Evolutionary conservation across 1,140 invertebrate species (phyloP).

Genomic region (Drosophila trapezifrons): DNA sequence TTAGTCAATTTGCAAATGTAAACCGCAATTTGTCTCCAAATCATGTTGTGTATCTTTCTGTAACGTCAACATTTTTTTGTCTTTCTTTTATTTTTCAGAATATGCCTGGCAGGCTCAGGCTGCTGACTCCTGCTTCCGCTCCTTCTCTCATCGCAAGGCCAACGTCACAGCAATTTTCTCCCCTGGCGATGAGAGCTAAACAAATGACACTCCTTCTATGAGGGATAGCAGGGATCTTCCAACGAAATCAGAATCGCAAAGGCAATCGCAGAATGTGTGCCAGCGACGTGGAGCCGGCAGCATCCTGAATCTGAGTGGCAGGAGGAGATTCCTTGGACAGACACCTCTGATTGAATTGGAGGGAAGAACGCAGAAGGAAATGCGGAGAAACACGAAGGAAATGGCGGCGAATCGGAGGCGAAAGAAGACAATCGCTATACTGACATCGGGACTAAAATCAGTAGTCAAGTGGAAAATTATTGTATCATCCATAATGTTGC

Average conservation of each 20-base stretch:
- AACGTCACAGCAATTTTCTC: conserved; percentile 19
- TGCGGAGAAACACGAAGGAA: conserved; percentile 31
- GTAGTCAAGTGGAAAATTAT: conserved; percentile 84
- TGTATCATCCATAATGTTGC: conserved; percentile 82
- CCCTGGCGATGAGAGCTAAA: conserved; percentile 45
- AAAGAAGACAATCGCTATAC: conserved; percentile 54
- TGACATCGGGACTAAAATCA: conserved; percentile 69
- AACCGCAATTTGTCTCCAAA: conserved; percentile 34
- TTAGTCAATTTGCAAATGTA: conserved; percentile 19
- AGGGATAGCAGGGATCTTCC: conserved; percentile 25
- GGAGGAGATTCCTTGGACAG: conserved; percentile 25
- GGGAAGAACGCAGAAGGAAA: conserved; percentile 6
- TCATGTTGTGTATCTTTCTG: conserved; percentile 39
- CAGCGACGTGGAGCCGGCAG: conserved; percentile 10
- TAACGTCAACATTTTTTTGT: conserved; percentile 30
- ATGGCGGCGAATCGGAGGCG: conserved; percentile 49
- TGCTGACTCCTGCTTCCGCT: conserved; percentile 12
- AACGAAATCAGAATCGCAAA: conserved; percentile 15
- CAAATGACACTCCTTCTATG: conserved; percentile 39
- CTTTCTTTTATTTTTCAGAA: conserved; percentile 30
- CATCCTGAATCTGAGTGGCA: conserved; percentile 21
- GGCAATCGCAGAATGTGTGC: conserved; percentile 36
- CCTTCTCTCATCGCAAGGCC: conserved; percentile 1
- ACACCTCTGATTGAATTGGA: conserved; percentile 41
- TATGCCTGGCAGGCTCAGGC: conserved; percentile 26